Conservation (phyloP, 2,888 invertebrate genomes). For the Bellardia bayeri region DNA sequence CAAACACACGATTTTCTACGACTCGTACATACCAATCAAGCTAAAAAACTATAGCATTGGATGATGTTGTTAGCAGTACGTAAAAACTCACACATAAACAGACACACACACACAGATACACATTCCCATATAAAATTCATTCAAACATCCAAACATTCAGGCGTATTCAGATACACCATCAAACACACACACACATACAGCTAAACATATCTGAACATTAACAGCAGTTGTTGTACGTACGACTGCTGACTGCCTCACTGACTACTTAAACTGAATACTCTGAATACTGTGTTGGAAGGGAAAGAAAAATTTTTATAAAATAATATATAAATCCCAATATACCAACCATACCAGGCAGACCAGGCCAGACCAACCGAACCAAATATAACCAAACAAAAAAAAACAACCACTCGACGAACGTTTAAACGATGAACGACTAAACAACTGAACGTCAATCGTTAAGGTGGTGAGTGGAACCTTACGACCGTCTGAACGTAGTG, state of each 20-base stretch:
- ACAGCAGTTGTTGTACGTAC: slow-evolving; percentile 48
- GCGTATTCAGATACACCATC: slow-evolving; percentile 12
- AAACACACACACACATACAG: slow-evolving; percentile 15
- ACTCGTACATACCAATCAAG: slow-evolving; percentile 71
- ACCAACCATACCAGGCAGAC: slow-evolving; percentile 59
- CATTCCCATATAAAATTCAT: slow-evolving; percentile 22
- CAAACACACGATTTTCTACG: slow-evolving; percentile 71
- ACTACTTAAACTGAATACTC: slow-evolving; percentile 57
- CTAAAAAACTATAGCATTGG: slow-evolving; percentile 70
- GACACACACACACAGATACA: not conserved
- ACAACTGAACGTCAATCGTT: slow-evolving; percentile 44
- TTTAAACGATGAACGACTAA: slow-evolving; percentile 29
- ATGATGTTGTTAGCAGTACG: slow-evolving; percentile 69
- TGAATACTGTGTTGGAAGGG: slow-evolving; percentile 46
- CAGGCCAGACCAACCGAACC: slow-evolving; percentile 66
- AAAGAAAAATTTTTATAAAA: slow-evolving; percentile 58
- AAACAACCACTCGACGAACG: slow-evolving; percentile 59
- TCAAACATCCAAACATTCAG: slow-evolving; percentile 36
- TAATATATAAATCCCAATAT: slow-evolving; percentile 68
- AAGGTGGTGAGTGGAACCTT: slow-evolving; percentile 41
- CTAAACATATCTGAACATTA: slow-evolving; percentile 55
- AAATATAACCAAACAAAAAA: slow-evolving; percentile 31
- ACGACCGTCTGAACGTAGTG: slow-evolving; percentile 68
- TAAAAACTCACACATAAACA: slow-evolving; percentile 46
- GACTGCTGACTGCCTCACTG: slow-evolving; percentile 43